Base-by-base conservation (phyloP, 2,888 invertebrate genomes). In the Caenorhabditis sp. region DNA sequence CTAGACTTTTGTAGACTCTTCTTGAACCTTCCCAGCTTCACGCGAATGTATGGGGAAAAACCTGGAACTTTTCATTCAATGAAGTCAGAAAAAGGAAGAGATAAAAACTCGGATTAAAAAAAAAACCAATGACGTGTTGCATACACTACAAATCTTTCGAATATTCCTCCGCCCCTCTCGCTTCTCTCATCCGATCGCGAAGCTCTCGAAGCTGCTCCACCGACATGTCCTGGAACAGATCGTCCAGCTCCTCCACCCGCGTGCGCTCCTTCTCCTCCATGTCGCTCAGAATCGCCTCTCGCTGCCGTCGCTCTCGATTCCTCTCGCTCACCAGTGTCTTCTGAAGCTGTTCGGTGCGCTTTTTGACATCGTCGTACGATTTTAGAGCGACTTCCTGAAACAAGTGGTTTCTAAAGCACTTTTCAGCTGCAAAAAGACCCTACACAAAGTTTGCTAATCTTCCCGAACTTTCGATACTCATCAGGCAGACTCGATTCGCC, bases 401-500 rank as follows among this genome's bases (percentile, higher is more conserved):
- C 24, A 31, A 31, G 31, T 31, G 31, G 31, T 22, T 51, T 51
- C 5, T 51, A 31, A 31, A 31, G 7, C 31, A 8, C 19, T 51
- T 51, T 47, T 47, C 51, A 51, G 22, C 31, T 31, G 7, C 31
- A 31, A 31, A 31, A 31, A 10, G 19, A 19, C 51, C 72, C 38
- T 24, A 80, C 80, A 68, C 80, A 81, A 24, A 81, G 41, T 26
- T 69, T 68, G 28, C 74, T 74, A n/a, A 81, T 74, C 7, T 75
- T 70, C 14, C 51, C 68, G 41, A 56, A 81, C 41, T 81, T 69
- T 6, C 54, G 19, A 59, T 61, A 73, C 16, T 74, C 59, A 68
- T 81, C 75, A 4, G 38, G 41, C 35, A 58, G 22, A 58, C 56
- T 58, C n/a, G 63, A 58, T 56, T 75, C 63, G 19, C 7, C 31